Base-by-base conservation (phyloP, 2,113 vertebrate genomes). In the Sinocyclocheilus anophthalmus region DNA sequence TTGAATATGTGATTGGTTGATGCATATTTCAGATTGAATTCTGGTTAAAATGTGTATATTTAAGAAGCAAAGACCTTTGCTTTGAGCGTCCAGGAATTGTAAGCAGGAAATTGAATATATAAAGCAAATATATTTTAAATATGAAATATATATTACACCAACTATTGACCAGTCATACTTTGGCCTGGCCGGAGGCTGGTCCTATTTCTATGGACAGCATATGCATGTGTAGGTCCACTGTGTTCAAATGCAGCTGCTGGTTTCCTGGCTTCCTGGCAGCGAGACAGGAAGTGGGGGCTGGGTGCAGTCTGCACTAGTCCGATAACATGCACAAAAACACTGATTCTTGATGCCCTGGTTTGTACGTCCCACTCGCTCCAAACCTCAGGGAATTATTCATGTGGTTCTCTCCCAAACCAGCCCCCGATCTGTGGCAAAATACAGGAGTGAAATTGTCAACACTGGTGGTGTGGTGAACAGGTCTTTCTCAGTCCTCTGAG, bases 231-330 rank as follows among this genome's bases (percentile, higher is more conserved):
- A 48, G 67, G 37, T 63, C 55, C 67, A 81, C 53, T 81, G 24
- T 81, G 83, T 33, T 86, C 26, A 55, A 77, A 81, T 42, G 77
- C 53, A 83, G 79, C 53, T 61, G 9, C 63, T 86, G 86, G 88
- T 88, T 88, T 91, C 93, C 93, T 95, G 94, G 90, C 92, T 88
- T 91, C 93, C 93, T 95, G 94, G 90, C 92, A 92, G 89, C 90
- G 92, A 92, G 88, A 90, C 92, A 94, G 94, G 94, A 94, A 94
- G 88, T 81, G 87, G 88, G 76, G 92, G 93, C 76, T 87, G 93
- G 94, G 90, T 57, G 85, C 57, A 90, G 87, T 7, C 87, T 92
- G 91, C 53, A 39, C 42, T 24, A 69, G 78, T 79, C 72, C 72
- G 88, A 92, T 91, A 91, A 88, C 85, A 33, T 76, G 67, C 72